phyloP scores from a whole-genome alignment of 2,888 invertebrate genomes.

The Lithophane leautieri region DNA sequence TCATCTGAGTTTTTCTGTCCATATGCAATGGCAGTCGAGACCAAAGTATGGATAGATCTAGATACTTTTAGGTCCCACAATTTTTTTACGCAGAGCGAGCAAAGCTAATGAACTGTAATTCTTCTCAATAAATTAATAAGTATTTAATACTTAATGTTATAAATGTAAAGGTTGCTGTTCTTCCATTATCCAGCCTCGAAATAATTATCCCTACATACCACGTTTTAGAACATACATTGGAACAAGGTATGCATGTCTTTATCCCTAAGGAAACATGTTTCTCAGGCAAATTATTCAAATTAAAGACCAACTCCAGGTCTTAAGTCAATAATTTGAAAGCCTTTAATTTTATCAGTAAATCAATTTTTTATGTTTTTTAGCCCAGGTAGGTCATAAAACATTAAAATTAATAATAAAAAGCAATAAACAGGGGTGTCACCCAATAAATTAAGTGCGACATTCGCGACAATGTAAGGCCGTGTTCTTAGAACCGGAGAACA shows the following conservation, averaged over 20 bases:
- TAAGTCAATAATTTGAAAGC: slow-evolving; percentile 55
- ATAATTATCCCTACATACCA: not conserved
- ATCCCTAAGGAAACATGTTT: not conserved
- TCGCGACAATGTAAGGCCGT: slow-evolving; percentile 78
- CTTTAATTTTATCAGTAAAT: slow-evolving; percentile 50
- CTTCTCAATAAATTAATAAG: not conserved
- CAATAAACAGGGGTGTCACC: slow-evolving; percentile 72
- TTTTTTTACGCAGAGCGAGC: not conserved
- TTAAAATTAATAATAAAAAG: slow-evolving; percentile 67
- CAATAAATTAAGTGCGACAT: slow-evolving; percentile 76
- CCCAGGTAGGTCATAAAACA: slow-evolving; percentile 64
- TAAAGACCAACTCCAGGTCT: slow-evolving; percentile 15
- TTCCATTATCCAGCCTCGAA: not conserved
- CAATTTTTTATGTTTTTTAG: slow-evolving; percentile 48
- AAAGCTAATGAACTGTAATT: not conserved
- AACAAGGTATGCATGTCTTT: not conserved
- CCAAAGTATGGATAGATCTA: not conserved
- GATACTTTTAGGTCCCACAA: not conserved
- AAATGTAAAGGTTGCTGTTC: not conserved
- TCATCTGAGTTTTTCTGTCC: not conserved
- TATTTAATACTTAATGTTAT: not conserved
- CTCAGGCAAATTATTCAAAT: not conserved
- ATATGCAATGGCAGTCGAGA: not conserved
- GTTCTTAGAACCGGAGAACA: slow-evolving; percentile 74
- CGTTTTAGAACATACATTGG: not conserved